A percentile compares a stretch with the other conserved stretches of the same genome.
These are phyloP conservation scores for Gorsachius goisagi DNA, from an alignment of 2,113 vertebrate genomes.

Conservation along the genomic window DNA sequence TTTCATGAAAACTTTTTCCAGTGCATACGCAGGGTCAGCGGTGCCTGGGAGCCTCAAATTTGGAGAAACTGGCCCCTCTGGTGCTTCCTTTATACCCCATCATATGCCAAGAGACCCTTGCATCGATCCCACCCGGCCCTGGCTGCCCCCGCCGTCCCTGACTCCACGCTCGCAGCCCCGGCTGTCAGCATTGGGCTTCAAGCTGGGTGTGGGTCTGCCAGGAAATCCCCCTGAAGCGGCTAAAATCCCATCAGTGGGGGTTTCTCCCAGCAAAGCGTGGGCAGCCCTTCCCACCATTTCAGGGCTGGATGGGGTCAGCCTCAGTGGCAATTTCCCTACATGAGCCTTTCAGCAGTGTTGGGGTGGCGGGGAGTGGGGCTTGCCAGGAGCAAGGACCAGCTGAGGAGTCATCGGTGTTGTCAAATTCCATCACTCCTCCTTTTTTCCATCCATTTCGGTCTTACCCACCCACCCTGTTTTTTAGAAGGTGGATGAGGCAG, in stretches of 20 bases:
- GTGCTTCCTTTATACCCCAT: not conserved
- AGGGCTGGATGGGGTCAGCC: accelerated
- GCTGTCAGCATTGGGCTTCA: not conserved
- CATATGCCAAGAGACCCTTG: accelerated
- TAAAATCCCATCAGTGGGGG: not conserved
- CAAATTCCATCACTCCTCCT: accelerated
- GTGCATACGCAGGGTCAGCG: accelerated
- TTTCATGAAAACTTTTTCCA: slow-evolving; percentile 36
- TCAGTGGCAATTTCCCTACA: accelerated
- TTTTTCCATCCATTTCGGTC: not conserved
- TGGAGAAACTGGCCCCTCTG: not conserved
- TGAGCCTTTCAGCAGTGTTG: not conserved
- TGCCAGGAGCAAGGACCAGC: not conserved
- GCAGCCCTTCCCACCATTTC: not conserved
- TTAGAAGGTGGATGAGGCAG: accelerated
- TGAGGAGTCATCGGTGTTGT: not conserved
- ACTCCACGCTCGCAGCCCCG: accelerated
- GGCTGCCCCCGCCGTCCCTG: accelerated
- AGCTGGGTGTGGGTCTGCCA: not conserved
- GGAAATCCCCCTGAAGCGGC: not conserved
- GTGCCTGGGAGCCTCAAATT: not conserved
- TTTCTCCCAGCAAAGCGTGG: accelerated
- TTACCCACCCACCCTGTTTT: not conserved
- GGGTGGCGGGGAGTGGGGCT: not conserved
- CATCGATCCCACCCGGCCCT: accelerated